phyloP scores from a whole-genome alignment of 2,888 invertebrate genomes.

The Tanytarsus gracilentus region DNA sequence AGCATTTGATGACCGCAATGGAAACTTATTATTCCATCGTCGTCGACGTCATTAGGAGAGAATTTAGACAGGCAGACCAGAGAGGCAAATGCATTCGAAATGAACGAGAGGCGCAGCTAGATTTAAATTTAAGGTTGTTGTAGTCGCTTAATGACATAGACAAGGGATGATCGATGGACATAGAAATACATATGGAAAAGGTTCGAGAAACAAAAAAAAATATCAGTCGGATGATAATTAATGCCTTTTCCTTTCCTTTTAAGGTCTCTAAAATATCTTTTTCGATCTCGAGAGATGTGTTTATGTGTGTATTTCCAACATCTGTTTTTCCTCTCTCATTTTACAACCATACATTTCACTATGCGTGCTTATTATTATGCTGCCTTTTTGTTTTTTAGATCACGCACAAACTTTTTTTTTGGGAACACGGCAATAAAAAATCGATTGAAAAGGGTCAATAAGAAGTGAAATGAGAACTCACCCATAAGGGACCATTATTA shows the following conservation, averaged over 20 bases:
- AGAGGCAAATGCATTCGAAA: too few relatives aligned
- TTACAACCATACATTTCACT: not conserved
- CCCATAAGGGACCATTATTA: too few relatives aligned
- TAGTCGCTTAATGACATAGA: conserved; percentile 10
- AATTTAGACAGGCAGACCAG: too few relatives aligned
- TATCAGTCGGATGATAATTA: conserved; percentile 22
- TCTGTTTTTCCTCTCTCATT: conserved; percentile 1
- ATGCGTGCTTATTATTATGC: not conserved
- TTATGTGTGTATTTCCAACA: conserved; percentile 9
- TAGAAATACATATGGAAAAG: not conserved
- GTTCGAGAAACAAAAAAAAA: conserved; percentile 14
- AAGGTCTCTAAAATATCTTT: conserved; percentile 5
- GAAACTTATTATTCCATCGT: not conserved
- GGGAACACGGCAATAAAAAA: too few relatives aligned
- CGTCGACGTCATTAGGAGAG: not conserved
- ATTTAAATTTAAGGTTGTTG: too few relatives aligned
- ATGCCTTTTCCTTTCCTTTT: conserved; percentile 9
- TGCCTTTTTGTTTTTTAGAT: not conserved
- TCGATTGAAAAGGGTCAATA: too few relatives aligned
- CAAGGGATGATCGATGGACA: conserved; percentile 4
- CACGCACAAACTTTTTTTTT: conserved; percentile 18
- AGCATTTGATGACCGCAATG: not conserved
- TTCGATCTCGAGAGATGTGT: not conserved
- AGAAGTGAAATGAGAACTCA: too few relatives aligned
- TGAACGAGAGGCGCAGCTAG: too few relatives aligned